Conservation (phyloP, 2,797 vertebrate genomes). For the Pangasius macronema region DNA sequence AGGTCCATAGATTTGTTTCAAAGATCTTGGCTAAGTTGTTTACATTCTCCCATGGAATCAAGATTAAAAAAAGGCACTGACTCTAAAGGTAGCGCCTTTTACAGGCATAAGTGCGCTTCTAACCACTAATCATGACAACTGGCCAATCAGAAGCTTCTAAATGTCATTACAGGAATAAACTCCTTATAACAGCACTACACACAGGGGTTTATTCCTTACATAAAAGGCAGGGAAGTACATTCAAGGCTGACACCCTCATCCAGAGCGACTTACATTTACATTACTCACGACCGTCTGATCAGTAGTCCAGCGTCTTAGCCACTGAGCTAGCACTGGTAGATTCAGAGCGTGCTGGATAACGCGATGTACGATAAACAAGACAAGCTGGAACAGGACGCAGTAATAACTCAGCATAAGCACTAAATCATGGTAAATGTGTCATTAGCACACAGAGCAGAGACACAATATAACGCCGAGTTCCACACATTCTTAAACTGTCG, state of each 20-base stretch:
- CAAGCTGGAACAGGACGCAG: background rate
- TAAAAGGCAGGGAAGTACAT: background rate
- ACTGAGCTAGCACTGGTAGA: background rate
- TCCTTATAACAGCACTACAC: background rate
- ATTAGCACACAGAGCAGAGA: background rate
- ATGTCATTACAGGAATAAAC: background rate
- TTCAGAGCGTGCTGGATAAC: background rate
- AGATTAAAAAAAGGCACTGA: background rate
- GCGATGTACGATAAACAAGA: background rate
- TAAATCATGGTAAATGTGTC: background rate
- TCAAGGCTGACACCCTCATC: too few relatives aligned
- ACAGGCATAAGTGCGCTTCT: background rate
- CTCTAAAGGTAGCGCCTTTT: background rate
- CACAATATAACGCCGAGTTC: conserved; percentile 50
- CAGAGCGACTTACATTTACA: too few relatives aligned
- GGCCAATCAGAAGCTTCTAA: background rate
- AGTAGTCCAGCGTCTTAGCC: too few relatives aligned
- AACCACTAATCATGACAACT: background rate
- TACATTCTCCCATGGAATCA: background rate
- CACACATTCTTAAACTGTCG: conserved; percentile 60
- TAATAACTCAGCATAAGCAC: background rate
- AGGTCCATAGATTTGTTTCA: background rate
- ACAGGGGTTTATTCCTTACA: background rate
- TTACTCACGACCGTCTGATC: too few relatives aligned
- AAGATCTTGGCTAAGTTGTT: background rate